phyloP scores from a whole-genome alignment of 2,113 vertebrate genomes.

The Nibea albiflora region DNA sequence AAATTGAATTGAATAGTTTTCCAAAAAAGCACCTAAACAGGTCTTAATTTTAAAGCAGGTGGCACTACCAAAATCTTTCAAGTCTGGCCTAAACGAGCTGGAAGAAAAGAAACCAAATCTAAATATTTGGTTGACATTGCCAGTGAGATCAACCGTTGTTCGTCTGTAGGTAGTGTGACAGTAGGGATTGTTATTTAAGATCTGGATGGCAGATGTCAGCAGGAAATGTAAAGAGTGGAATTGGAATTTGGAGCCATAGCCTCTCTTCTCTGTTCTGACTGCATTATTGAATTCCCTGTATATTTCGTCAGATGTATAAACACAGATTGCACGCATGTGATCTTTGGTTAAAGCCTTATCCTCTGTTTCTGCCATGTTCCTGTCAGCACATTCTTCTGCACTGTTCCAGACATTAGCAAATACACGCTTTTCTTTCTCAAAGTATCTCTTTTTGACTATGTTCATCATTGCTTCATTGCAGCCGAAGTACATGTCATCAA shows the following conservation, averaged over 20 bases:
- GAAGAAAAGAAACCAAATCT: conserved; percentile 41
- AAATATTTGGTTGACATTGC: not conserved
- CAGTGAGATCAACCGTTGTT: accelerated
- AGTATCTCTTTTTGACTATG: accelerated
- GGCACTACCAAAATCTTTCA: accelerated
- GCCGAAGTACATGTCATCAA: conserved; percentile 43
- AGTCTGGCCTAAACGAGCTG: not conserved
- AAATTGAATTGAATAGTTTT: not conserved
- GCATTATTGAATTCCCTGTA: not conserved
- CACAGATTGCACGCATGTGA: conserved; percentile 20
- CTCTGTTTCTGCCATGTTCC: accelerated
- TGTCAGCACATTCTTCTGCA: accelerated
- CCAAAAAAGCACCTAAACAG: conserved; percentile 32
- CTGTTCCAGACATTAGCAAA: not conserved
- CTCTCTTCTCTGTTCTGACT: accelerated
- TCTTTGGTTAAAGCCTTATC: not conserved
- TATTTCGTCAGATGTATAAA: not conserved
- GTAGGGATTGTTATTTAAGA: not conserved
- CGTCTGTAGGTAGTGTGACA: conserved; percentile 10
- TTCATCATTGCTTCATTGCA: not conserved
- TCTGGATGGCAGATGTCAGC: conserved; percentile 27
- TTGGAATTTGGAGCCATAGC: not conserved
- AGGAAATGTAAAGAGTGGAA: conserved; percentile 35
- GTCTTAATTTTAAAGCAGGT: conserved; percentile 51
- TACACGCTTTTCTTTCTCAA: accelerated